These are phyloP conservation scores for Caenorhabditis sinica DNA, from an alignment of 2,888 invertebrate genomes.

Conservation along the genomic window DNA sequence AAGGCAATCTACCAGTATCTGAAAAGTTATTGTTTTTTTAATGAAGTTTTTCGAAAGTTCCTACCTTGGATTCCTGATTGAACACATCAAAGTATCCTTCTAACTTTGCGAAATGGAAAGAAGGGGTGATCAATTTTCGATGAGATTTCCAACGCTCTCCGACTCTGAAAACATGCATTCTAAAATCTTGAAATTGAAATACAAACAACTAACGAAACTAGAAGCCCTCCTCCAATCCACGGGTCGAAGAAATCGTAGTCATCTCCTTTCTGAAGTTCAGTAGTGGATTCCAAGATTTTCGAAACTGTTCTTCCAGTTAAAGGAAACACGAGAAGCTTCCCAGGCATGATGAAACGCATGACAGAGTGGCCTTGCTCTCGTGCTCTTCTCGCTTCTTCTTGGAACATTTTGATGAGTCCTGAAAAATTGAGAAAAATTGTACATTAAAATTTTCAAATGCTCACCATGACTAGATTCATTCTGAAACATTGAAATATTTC, in stretches of 20 bases:
- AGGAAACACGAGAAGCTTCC: conserved; percentile 20
- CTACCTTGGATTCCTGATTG: conserved; percentile 25
- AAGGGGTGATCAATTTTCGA: conserved; percentile 18
- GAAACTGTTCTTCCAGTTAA: conserved; percentile 16
- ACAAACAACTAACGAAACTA: conserved; percentile 9
- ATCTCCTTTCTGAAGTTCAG: conserved; percentile 82
- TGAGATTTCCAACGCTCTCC: conserved; percentile 28
- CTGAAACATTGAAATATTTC: conserved; percentile 26
- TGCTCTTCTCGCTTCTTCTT: conserved; percentile 27
- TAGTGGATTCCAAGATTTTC: conserved; percentile 80
- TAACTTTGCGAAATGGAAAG: conserved; percentile 24
- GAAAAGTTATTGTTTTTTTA: too few relatives aligned
- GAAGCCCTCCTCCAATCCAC: conserved; percentile 85
- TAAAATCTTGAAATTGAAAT: background rate
- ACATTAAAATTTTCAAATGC: background rate
- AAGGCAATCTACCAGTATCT: conserved; percentile 84
- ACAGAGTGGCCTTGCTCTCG: conserved; percentile 29
- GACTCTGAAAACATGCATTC: background rate
- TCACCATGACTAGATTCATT: conserved; percentile 21
- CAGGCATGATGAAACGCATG: conserved; percentile 21
- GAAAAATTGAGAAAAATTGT: background rate
- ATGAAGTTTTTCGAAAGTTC: too few relatives aligned
- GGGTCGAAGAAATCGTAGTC: conserved; percentile 85
- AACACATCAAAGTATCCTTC: conserved; percentile 40
- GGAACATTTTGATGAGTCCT: conserved; percentile 33